Evolutionary conservation across 2,888 invertebrate genomes (phyloP), one percentile per base, ranked within the genome.

Genomic region (Oscheius onirici): DNA sequence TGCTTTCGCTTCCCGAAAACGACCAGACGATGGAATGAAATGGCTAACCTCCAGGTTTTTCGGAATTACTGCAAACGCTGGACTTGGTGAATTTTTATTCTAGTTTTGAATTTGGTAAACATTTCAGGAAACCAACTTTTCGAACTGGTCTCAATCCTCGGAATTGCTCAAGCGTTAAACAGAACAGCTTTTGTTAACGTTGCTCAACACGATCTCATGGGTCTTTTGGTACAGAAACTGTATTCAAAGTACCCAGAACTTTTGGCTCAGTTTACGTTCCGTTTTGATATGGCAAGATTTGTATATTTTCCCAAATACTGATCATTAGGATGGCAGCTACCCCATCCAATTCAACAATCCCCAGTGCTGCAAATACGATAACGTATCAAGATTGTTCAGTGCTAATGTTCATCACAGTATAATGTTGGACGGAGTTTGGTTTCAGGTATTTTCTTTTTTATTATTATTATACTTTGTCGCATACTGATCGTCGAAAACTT

Each of bases 71-170:
- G 40, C 41, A 17, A 41, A 41, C 40, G 58, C 58, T n/a, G 58
- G 58, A 3, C 17, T 58, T 0, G 58, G 58, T 58, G 2, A 28
- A 20, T 34, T 28, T 28, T 26, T 6, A 11, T 13, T 26, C n/a
- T 15, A 57, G 15, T 57, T 57, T 28, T 5, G n/a, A n/a, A n/a
- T n/a, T n/a, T n/a, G n/a, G n/a, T n/a, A n/a, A n/a, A n/a, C n/a
- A n/a, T n/a, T 44, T 44, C 26, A 68, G 68, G 68, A n/a, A 68
- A 68, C 43, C 57, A 57, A 34, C 28, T 68, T 15, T 68, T 68
- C 26, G 68, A 68, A 22, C n/a, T 68, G 24, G 17, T 43, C 13
- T 68, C 68, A 10, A 6, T 68, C 20, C 15, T 68, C 1, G 68
- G 68, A 11, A 68, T 68, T 26, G 68, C 68, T 15, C 28, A 24